phyloP scores from a whole-genome alignment of 2,113 vertebrate genomes.

The Dasyurus viverrinus region DNA sequence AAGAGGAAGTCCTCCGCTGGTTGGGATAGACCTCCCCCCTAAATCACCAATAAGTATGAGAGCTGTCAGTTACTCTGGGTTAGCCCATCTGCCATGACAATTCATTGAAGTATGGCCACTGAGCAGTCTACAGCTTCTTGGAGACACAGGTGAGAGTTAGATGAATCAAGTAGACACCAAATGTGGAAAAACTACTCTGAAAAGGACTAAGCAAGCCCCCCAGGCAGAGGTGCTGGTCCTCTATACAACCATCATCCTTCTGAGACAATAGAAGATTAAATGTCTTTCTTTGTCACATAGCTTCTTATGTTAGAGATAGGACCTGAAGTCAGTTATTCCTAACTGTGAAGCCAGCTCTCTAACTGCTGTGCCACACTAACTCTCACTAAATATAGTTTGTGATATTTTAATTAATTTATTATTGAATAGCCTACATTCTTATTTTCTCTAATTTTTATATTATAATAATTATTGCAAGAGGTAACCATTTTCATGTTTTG shows the following conservation, averaged over 20 bases:
- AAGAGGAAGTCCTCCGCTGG: neutral
- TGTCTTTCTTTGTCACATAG: neutral
- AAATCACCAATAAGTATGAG: too few relatives aligned
- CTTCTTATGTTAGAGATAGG: neutral
- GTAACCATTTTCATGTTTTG: neutral
- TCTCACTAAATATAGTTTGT: neutral
- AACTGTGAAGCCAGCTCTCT: neutral
- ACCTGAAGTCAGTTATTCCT: neutral
- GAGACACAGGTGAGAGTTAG: neutral
- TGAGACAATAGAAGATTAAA: neutral
- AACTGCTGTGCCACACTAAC: neutral
- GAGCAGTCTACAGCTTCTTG: neutral
- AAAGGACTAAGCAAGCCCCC: neutral
- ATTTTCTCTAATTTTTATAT: neutral
- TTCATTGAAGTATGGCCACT: neutral
- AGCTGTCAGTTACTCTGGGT: neutral
- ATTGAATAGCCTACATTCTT: neutral
- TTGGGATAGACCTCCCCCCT: too few relatives aligned
- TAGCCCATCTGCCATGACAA: neutral
- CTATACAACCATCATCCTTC: neutral
- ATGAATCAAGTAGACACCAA: neutral
- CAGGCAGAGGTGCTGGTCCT: neutral
- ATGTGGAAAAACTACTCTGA: neutral
- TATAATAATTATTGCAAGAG: neutral
- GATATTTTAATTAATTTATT: neutral